These are phyloP conservation scores for Pterophyllum scalare DNA, from an alignment of 2,113 vertebrate genomes.

Conservation along the genomic window DNA sequence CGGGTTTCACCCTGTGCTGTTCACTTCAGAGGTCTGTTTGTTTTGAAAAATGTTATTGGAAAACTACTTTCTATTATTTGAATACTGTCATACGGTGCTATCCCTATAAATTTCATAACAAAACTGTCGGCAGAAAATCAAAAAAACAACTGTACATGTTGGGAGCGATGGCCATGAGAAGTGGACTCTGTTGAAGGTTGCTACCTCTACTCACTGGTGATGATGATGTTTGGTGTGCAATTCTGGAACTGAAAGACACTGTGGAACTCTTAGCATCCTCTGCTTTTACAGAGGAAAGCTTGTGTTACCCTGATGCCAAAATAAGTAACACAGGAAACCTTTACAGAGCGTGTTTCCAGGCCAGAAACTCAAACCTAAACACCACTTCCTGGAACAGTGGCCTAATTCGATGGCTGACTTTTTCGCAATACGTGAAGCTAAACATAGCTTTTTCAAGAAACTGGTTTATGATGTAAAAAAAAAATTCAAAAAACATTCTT, in stretches of 20 bases:
- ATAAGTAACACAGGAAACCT: not conserved
- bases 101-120: not conserved
- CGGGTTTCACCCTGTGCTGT: not conserved
- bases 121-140: not conserved
- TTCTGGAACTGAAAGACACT: not conserved
- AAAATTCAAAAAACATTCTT: not conserved
- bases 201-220: not conserved
- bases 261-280: not conserved
- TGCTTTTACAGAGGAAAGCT: not conserved
- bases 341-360: not conserved
- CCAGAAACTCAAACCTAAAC: not conserved
- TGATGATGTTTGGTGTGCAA: not conserved
- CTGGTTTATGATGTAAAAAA: not conserved
- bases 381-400: not conserved
- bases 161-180: not conserved
- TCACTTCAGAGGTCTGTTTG: not conserved
- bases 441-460: not conserved
- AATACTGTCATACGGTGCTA: not conserved
- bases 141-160: not conserved
- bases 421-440: not conserved
- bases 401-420: not conserved
- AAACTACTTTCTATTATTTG: not conserved
- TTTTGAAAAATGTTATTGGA: not conserved
- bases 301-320: slow-evolving; percentile 5
- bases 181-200: not conserved